These are phyloP conservation scores for Dasypogon diadema DNA, from an alignment of 2,888 invertebrate genomes.

Conservation along the genomic window DNA sequence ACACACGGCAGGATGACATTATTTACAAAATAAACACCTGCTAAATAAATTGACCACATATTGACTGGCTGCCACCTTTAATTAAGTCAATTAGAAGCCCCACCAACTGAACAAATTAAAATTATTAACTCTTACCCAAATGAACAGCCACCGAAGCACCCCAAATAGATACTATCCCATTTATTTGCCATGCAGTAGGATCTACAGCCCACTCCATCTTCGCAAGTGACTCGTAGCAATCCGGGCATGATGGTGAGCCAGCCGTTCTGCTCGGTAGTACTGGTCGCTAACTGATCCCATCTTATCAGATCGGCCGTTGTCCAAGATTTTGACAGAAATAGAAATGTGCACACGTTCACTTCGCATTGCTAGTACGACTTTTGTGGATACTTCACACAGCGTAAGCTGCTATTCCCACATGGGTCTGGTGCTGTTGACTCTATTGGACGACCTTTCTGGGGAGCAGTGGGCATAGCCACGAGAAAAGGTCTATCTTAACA, in stretches of 20 bases:
- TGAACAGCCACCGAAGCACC: conserved; percentile 16
- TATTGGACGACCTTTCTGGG: conserved; percentile 11
- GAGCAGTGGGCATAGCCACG: conserved; percentile 1
- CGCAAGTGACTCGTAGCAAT: background rate
- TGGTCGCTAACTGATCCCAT: conserved; percentile 63
- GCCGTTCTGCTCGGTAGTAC: conserved; percentile 12
- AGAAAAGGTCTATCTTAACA: conserved; percentile 32
- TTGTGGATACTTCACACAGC: too few species aligned
- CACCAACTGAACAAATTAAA: conserved; percentile 46
- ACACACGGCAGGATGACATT: background rate
- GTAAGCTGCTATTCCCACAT: background rate
- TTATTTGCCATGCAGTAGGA: background rate
- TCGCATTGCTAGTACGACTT: conserved; percentile 6
- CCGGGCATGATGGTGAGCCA: conserved; percentile 11
- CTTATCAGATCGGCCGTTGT: conserved; percentile 68
- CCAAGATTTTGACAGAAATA: conserved; percentile 65
- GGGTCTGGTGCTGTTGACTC: conserved; percentile 10
- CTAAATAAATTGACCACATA: conserved; percentile 31
- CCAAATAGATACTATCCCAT: conserved; percentile 1
- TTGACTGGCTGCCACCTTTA: conserved; percentile 38
- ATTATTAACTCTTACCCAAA: conserved; percentile 37
- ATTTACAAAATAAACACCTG: conserved; percentile 31
- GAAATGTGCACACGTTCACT: conserved; percentile 59
- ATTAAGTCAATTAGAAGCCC: conserved; percentile 38
- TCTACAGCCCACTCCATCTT: background rate